These are phyloP conservation scores for Lacerta bilineata DNA, from an alignment of 2,797 vertebrate genomes.

Conservation along the genomic window DNA sequence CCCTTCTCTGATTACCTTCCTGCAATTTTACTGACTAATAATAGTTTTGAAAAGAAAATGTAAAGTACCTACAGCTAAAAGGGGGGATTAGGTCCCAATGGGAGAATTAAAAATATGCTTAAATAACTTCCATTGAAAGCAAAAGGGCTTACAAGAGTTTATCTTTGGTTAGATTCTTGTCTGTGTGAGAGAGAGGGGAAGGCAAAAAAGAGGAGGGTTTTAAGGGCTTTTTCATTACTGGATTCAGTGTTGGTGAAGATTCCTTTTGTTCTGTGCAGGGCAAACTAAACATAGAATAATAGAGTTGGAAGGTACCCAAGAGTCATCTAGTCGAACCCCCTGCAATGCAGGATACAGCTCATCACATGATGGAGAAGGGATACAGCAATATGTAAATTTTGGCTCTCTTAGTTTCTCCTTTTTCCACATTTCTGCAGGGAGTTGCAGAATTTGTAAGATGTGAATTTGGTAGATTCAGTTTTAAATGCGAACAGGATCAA, in stretches of 20 bases:
- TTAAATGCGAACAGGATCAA: too few relatives aligned
- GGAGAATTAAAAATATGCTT: background rate
- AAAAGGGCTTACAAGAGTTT: background rate
- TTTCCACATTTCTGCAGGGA: too few relatives aligned
- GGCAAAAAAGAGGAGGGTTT: background rate
- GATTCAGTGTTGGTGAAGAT: background rate
- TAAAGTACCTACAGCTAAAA: conserved; percentile 8
- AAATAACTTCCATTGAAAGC: background rate
- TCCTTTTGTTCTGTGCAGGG: background rate
- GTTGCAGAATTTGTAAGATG: too few relatives aligned
- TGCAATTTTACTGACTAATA: background rate
- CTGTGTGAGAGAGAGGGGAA: background rate
- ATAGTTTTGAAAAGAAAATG: conserved; percentile 4
- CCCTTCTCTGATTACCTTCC: background rate
- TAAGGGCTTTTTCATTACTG: background rate
- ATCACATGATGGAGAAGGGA: too few relatives aligned
- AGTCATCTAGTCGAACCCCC: too few relatives aligned
- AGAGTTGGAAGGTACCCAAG: too few relatives aligned
- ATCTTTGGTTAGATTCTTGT: background rate
- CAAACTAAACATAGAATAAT: background rate
- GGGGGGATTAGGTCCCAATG: background rate
- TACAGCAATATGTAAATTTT: too few relatives aligned
- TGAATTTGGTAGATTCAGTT: too few relatives aligned
- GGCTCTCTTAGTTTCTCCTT: too few relatives aligned
- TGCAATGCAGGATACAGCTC: too few relatives aligned